Percentiles rank a stretch among this genome's conserved stretches.
Evolutionary conservation across 23 tunicate species (phyloP).

Genomic region (Ascidia mentula): DNA sequence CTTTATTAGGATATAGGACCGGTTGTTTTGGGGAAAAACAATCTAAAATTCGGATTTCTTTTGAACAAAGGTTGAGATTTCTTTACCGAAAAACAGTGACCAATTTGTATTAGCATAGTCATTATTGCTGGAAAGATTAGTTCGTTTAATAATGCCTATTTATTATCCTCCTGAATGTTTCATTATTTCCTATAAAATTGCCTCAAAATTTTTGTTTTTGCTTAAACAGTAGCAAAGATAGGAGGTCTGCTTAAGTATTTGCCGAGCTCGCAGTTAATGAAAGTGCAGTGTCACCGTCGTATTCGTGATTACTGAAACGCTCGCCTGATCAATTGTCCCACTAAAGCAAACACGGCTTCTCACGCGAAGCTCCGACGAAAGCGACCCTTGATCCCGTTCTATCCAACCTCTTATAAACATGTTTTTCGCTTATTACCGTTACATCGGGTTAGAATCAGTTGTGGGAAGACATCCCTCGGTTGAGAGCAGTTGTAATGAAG

Average conservation of each 20-base stretch:
- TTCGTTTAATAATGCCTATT: too few relatives aligned
- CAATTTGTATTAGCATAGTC: too few relatives aligned
- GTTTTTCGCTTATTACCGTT: constrained; percentile 12
- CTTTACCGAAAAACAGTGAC: too few relatives aligned
- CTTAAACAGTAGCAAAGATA: neutral
- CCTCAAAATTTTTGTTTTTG: neutral
- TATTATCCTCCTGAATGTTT: too few relatives aligned
- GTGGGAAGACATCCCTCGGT: too few relatives aligned
- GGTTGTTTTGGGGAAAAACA: too few relatives aligned
- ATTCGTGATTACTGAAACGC: neutral
- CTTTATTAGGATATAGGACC: neutral
- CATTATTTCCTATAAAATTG: too few relatives aligned
- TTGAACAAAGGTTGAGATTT: too few relatives aligned
- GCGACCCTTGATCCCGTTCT: constrained; percentile 1
- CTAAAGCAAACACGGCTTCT: constrained; percentile 2
- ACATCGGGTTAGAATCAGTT: neutral
- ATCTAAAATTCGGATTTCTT: too few relatives aligned
- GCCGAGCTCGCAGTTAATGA: neutral
- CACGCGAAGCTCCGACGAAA: constrained; percentile 6
- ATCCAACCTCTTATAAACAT: constrained; percentile 1
- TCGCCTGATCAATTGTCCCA: constrained; percentile 7
- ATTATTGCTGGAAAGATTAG: too few relatives aligned
- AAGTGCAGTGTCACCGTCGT: constrained; percentile 2
- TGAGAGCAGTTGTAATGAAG: too few relatives aligned
- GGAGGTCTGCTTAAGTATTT: neutral